Percentiles rank a stretch among this genome's conserved stretches.
Evolutionary conservation across 2,113 vertebrate species (phyloP).

Genomic region (Elephantulus edwardii): DNA sequence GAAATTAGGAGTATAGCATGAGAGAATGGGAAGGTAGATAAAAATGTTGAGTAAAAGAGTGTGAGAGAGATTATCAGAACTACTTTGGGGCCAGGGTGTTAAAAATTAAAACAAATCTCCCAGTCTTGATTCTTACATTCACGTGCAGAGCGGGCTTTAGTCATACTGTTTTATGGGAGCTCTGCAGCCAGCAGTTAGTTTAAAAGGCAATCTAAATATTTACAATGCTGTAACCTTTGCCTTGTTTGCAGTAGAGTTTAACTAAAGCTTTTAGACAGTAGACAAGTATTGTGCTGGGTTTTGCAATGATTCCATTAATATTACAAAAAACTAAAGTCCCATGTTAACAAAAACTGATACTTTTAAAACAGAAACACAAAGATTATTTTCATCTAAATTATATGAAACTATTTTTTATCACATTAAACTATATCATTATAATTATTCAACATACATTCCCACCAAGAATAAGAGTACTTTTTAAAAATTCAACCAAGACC

Average conservation of each 20-base stretch:
- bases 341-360: background rate
- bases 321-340: background rate
- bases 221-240: conserved; percentile 47
- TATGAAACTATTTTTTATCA: conserved; percentile 12
- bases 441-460: conserved; percentile 3
- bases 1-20: background rate
- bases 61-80: background rate
- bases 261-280: conserved; percentile 15
- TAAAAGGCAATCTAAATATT: conserved; percentile 54
- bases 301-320: background rate
- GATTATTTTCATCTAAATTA: conserved; percentile 4
- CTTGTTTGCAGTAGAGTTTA: conserved; percentile 25
- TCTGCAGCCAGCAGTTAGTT: background rate
- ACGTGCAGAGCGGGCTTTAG: background rate
- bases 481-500: conserved; percentile 27
- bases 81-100: background rate
- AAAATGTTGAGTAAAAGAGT: background rate
- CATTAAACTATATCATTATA: background rate
- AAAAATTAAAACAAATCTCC: background rate
- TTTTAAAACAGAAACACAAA: conserved; percentile 31
- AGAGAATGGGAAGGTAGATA: background rate
- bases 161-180: background rate
- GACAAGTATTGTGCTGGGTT: background rate
- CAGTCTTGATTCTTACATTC: background rate
- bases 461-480: background rate